A percentile compares a stretch with the other conserved stretches of the same genome.
Conservation (phyloP, 2,797 vertebrate species). For the Australoheros facetus region DNA sequence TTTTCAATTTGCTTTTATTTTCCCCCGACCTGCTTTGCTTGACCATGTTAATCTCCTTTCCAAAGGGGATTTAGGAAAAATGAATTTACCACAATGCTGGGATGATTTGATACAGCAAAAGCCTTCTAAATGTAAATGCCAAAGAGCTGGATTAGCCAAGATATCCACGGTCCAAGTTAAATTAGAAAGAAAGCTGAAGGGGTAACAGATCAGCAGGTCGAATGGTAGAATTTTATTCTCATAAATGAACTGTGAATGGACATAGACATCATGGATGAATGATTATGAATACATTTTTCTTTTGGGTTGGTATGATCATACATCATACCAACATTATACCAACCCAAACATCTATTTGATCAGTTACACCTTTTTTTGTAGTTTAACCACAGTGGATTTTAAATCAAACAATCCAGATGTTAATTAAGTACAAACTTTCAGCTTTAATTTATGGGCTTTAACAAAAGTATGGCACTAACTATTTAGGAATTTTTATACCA, state of each 20-base stretch:
- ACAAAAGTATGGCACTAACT: too few species aligned
- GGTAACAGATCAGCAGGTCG: conserved; percentile 15
- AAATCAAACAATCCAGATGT: too few species aligned
- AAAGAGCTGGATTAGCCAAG: conserved; percentile 30
- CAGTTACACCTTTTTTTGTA: too few species aligned
- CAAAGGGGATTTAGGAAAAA: conserved; percentile 73
- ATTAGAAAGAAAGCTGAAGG: conserved; percentile 47
- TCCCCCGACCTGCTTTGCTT: conserved; percentile 55
- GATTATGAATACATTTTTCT: too few species aligned
- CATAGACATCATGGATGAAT: not conserved
- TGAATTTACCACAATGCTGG: conserved; percentile 75
- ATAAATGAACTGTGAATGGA: conserved; percentile 2
- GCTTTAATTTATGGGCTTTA: too few species aligned
- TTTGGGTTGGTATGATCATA: too few species aligned
- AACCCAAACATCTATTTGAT: too few species aligned
- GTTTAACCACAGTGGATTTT: too few species aligned
- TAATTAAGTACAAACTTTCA: too few species aligned
- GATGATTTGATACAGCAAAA: conserved; percentile 82
- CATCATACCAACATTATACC: too few species aligned
- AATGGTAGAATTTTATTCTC: conserved; percentile 16
- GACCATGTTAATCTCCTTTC: conserved; percentile 65
- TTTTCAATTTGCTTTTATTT: conserved; percentile 67
- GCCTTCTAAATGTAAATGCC: conserved; percentile 65
- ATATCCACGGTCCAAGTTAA: conserved; percentile 51
- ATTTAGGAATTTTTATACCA: too few species aligned